These are phyloP conservation scores for Tromatobia lineatoria DNA, from an alignment of 2,888 invertebrate species.

Conservation along the genomic window DNA sequence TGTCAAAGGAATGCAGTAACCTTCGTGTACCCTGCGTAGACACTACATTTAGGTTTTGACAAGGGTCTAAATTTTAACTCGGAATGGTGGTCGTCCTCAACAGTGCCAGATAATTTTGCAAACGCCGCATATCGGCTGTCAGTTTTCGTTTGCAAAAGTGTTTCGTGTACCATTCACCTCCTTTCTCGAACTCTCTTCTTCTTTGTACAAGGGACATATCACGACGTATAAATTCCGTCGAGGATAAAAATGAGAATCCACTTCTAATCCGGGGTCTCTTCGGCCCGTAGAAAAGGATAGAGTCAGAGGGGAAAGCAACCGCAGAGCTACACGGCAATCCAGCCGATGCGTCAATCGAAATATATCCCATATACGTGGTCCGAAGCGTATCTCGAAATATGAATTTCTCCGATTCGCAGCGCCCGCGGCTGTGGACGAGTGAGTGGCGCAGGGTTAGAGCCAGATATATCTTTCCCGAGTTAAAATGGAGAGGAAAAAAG, in stretches of 20 bases:
- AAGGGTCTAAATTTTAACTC: too few relatives aligned
- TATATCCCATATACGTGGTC: conserved; percentile 11
- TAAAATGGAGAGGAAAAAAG: conserved; percentile 29
- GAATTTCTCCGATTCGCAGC: conserved; percentile 47
- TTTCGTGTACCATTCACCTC: neutral
- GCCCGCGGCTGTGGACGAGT: conserved; percentile 19
- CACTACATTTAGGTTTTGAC: too few relatives aligned
- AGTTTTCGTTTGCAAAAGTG: neutral
- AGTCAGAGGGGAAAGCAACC: conserved; percentile 25
- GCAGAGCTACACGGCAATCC: neutral
- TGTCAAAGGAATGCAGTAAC: too few relatives aligned
- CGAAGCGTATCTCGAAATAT: conserved; percentile 39
- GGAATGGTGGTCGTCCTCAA: too few relatives aligned
- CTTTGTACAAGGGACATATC: neutral
- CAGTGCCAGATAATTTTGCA: too few relatives aligned
- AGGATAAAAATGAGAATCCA: conserved; percentile 32
- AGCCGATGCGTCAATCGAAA: conserved; percentile 39
- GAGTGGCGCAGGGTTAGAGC: neutral
- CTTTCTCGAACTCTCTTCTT: neutral
- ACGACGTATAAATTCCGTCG: neutral
- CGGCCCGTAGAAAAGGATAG: conserved; percentile 11
- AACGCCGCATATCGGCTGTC: too few relatives aligned
- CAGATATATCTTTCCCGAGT: conserved; percentile 5
- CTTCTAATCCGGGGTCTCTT: conserved; percentile 37
- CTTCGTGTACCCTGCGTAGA: too few relatives aligned